phyloP scores from a whole-genome alignment of 2,113 vertebrate species.

The Himantopus leucocephalus region DNA sequence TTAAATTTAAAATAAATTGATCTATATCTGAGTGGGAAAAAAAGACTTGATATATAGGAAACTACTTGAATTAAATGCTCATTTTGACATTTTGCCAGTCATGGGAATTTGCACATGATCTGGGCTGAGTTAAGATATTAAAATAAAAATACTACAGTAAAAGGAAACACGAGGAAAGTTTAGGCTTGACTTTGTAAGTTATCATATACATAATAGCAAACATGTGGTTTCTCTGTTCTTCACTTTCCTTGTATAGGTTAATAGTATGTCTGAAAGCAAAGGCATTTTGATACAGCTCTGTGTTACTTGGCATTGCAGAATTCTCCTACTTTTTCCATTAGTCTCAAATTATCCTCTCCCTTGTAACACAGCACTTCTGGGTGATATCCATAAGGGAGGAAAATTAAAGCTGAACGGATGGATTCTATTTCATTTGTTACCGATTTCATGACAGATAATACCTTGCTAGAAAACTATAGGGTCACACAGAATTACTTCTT shows the following conservation, averaged over 20 bases:
- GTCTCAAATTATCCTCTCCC: slow-evolving; percentile 71
- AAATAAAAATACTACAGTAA: slow-evolving; percentile 26
- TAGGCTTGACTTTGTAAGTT: slow-evolving; percentile 49
- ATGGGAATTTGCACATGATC: slow-evolving; percentile 31
- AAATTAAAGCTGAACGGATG: slow-evolving; percentile 68
- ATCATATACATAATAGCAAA: slow-evolving; percentile 46
- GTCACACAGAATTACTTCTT: slow-evolving; percentile 63
- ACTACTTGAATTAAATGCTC: slow-evolving; percentile 62
- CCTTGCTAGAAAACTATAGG: slow-evolving; percentile 68
- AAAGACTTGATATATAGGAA: neutral
- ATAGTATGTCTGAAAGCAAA: slow-evolving; percentile 65
- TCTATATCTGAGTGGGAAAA: neutral
- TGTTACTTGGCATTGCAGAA: slow-evolving; percentile 64
- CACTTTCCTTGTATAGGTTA: slow-evolving; percentile 55
- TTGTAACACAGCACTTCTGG: slow-evolving; percentile 65
- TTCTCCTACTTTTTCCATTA: slow-evolving; percentile 72
- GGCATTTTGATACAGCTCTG: slow-evolving; percentile 60
- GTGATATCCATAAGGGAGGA: slow-evolving; percentile 60
- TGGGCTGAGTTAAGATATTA: slow-evolving; percentile 36
- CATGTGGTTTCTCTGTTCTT: slow-evolving; percentile 60
- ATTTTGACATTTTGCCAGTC: slow-evolving; percentile 58
- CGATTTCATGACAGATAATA: slow-evolving; percentile 74
- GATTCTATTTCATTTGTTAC: slow-evolving; percentile 77
- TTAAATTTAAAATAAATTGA: slow-evolving; percentile 57
- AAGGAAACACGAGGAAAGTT: neutral